Conservation (phyloP, 1,140 invertebrate species). For the Geopemphigus sp. region DNA sequence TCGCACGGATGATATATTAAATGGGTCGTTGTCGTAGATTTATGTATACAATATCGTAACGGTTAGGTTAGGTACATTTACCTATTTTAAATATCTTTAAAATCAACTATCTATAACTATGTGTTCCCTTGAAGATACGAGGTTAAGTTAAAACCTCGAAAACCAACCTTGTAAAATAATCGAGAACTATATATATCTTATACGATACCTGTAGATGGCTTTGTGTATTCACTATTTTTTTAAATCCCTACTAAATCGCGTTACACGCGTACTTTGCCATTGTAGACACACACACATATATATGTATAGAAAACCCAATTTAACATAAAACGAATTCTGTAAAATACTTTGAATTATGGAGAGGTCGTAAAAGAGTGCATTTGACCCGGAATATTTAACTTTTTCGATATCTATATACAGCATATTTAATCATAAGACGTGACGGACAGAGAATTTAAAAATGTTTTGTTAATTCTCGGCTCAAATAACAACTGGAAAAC, state of each 20-base stretch:
- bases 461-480: conserved; percentile 10
- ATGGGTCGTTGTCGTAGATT: no score
- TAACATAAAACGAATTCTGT: conserved; percentile 22
- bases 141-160: not conserved
- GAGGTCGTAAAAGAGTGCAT: conserved; percentile 2
- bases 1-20: no score
- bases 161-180: conserved; percentile 15
- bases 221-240: not conserved
- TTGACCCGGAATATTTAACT: conserved; percentile 26
- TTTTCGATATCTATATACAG: not conserved
- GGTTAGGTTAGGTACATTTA: no score
- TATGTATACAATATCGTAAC: no score
- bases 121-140: no score
- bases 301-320: not conserved
- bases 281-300: no score
- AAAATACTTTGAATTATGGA: conserved; percentile 3
- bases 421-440: not conserved
- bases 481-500: not conserved
- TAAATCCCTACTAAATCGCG: conserved; percentile 5
- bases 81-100: no score
- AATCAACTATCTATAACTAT: no score
- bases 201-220: not conserved
- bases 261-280: not conserved
- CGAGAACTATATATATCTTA: not conserved
- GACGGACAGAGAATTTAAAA: not conserved